Evolutionary conservation across 2,888 invertebrate species (phyloP), one percentile per base, ranked within the genome.

Genomic region (Thereva nobilitata): DNA sequence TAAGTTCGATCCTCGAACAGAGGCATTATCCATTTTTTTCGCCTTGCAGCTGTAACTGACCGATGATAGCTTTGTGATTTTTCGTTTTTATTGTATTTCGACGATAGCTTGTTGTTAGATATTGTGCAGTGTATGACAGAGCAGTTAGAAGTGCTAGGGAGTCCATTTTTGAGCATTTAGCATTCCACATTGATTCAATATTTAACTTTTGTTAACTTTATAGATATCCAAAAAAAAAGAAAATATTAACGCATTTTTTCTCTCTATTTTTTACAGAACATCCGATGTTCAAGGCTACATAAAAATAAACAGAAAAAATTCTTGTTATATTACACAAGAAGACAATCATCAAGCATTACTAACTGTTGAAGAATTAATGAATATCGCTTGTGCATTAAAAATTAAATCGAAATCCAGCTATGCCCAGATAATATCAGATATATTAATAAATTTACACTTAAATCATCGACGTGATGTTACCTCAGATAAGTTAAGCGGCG

Each of bases 321-420:
- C 91, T 5, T 91, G 91, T 75, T 93, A 92, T 81, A 92, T 93
- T 73, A 91, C 91, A 71, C 93, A 93, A 76, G 89, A 90, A 70
- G 89, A 90, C 75, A 82, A 87, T 34, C 85, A 90, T 34, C 87
- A 91, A 74, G 88, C 90, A 0, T 83, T 91, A 71, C 83, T 93
- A 5, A 87, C 89, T 1, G 89, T 91, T 0, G 80, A 84, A 63
- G 93, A 93, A 77, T 84, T 90, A 8, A 90, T 93, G 89, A 86
- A 87, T 79, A 87, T 91, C 61, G 89, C 92, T 0, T 90, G 91
- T 44, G 86, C 86, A 68, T 82, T 93, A 37, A 92, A 93, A 77
- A 81, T 91, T n/a, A 78, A 77, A 70, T 12, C 65, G 8, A 72
- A 73, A 4, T 72, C 72, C 53, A 73, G 74, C 12, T 77, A 78